Conservation (phyloP, 2,888 invertebrate species). For the Callyntrura guangdongensis region DNA sequence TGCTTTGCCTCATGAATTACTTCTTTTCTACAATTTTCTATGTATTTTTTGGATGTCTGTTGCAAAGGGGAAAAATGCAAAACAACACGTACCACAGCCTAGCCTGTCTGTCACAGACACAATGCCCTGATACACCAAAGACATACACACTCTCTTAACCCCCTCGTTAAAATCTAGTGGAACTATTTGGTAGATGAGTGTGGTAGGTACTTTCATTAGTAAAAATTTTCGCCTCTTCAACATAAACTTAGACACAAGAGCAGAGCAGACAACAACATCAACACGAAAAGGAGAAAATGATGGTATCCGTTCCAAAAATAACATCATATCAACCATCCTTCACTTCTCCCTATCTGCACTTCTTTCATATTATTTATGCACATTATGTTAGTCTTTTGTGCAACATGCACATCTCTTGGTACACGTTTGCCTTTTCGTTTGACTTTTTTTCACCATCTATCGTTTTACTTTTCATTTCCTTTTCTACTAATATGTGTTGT, state of each 20-base stretch:
- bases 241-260: constrained; percentile 40
- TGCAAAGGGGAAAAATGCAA: constrained; percentile 9
- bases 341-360: constrained; percentile 26
- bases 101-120: constrained; percentile 21
- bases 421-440: constrained; percentile 2
- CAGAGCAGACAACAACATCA: neutral
- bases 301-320: constrained; percentile 62
- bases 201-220: constrained; percentile 47
- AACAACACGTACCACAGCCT: constrained; percentile 2
- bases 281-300: constrained; percentile 27
- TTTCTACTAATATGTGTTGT: too few species aligned
- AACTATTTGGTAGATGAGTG: constrained; percentile 8
- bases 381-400: constrained; percentile 5
- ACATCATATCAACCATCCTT: constrained; percentile 49
- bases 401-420: neutral
- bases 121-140: too few species aligned
- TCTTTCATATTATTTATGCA: neutral
- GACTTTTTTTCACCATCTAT: constrained; percentile 1
- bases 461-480: neutral
- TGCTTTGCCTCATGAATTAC: too few species aligned
- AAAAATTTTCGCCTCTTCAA: constrained; percentile 11
- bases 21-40: too few species aligned
- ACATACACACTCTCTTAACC: neutral
- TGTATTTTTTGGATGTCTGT: neutral
- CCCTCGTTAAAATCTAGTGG: constrained; percentile 37